phyloP scores from a whole-genome alignment of 92 coral and sea anemone genomes.

The Blastomussa wellsi region DNA sequence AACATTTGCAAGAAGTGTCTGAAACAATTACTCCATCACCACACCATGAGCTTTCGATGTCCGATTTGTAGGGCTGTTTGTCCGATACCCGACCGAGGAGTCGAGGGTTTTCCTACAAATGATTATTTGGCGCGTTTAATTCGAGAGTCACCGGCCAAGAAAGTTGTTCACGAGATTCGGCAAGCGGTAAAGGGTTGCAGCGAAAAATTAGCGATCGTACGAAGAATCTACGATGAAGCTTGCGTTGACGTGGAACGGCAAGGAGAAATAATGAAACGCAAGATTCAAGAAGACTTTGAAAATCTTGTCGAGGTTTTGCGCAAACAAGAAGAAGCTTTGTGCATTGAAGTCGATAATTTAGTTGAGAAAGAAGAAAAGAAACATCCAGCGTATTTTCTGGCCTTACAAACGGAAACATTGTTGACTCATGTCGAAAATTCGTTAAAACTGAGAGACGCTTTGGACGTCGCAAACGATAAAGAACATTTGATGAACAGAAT shows the following conservation, averaged over 20 bases:
- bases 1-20: slow-evolving; percentile 71
- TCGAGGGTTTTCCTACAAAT: slow-evolving; percentile 59
- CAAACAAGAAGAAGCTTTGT: slow-evolving; percentile 63
- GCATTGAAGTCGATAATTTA: slow-evolving; percentile 62
- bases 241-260: slow-evolving; percentile 55
- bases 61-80: slow-evolving; percentile 74
- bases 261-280: slow-evolving; percentile 51
- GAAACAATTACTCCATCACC: slow-evolving; percentile 58
- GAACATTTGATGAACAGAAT: slow-evolving; percentile 64
- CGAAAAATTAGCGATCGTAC: slow-evolving; percentile 36
- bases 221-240: slow-evolving; percentile 45
- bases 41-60: slow-evolving; percentile 47
- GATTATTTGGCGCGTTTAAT: slow-evolving; percentile 46
- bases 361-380: slow-evolving; percentile 49
- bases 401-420: slow-evolving; percentile 51
- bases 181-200: slow-evolving; percentile 61
- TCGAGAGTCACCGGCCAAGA: slow-evolving; percentile 66
- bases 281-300: slow-evolving; percentile 73
- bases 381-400: slow-evolving; percentile 60
- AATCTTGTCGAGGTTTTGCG: slow-evolving; percentile 69
- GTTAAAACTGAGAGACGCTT: slow-evolving; percentile 58
- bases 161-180: slow-evolving; percentile 62
- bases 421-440: slow-evolving; percentile 58
- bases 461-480: slow-evolving; percentile 59
- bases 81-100: slow-evolving; percentile 60